Evolutionary conservation across 92 coral and sea anemone species (phyloP).

Genomic region (Siderastrea siderea): DNA sequence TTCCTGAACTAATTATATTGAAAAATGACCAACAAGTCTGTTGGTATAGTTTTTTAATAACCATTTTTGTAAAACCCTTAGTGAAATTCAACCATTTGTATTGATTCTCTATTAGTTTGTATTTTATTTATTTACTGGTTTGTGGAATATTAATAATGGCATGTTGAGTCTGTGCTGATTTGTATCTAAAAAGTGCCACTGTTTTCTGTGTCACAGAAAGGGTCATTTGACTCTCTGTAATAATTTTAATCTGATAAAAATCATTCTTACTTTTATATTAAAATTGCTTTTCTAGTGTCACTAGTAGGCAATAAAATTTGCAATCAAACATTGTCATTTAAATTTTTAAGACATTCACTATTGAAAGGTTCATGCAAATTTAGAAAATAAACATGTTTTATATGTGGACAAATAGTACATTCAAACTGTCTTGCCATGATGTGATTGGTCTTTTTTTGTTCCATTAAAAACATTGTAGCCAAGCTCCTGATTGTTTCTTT

Average conservation of each 20-base stretch:
- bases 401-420: neutral
- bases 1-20: too few relatives aligned
- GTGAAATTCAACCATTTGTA: too few relatives aligned
- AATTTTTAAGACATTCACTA: neutral
- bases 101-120: neutral
- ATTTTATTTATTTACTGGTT: neutral
- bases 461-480: neutral
- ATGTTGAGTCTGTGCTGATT: neutral
- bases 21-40: too few relatives aligned
- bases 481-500: neutral
- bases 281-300: neutral
- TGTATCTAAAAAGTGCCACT: neutral
- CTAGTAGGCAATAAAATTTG: neutral
- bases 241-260: neutral
- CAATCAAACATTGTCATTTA: constrained; percentile 7
- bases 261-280: neutral
- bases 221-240: neutral
- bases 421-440: neutral
- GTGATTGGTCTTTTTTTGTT: constrained; percentile 9
- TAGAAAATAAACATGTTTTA: neutral
- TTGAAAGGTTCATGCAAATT: constrained; percentile 25
- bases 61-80: too few relatives aligned
- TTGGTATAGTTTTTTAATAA: too few relatives aligned
- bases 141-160: neutral
- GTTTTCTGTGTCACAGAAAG: neutral